Evolutionary conservation across 2,797 vertebrate species (phyloP).

Genomic region (Coranthus polyacanthus): DNA sequence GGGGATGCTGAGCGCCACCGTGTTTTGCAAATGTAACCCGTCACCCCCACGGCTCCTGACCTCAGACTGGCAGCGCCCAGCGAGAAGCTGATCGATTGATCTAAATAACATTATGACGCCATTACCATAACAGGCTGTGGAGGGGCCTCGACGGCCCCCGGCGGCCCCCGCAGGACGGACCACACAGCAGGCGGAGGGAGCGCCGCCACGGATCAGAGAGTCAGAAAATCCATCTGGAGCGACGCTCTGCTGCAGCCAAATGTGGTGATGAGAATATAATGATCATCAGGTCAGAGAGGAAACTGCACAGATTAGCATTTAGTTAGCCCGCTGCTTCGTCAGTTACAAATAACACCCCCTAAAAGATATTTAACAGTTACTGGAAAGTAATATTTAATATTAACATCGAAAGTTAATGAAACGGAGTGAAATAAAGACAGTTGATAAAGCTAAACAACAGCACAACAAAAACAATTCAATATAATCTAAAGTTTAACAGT

Average conservation of each 20-base stretch:
- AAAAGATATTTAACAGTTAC: too few relatives aligned
- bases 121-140: conserved; percentile 76
- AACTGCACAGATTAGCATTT: not conserved
- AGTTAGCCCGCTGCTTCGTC: too few relatives aligned
- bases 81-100: conserved; percentile 74
- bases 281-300: conserved; percentile 5
- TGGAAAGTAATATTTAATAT: too few relatives aligned
- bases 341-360: too few relatives aligned
- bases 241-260: conserved; percentile 16
- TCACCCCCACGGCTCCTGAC: conserved; percentile 76
- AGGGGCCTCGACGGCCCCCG: conserved; percentile 44
- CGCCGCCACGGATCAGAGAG: conserved; percentile 49
- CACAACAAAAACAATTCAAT: too few relatives aligned
- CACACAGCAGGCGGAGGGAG: conserved; percentile 42
- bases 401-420: too few relatives aligned
- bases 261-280: conserved; percentile 11
- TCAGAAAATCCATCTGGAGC: conserved; percentile 61
- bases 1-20: conserved; percentile 55
- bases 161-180: conserved; percentile 29
- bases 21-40: conserved; percentile 80
- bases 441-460: too few relatives aligned
- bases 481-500: too few relatives aligned
- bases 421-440: too few relatives aligned
- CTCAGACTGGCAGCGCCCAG: conserved; percentile 68
- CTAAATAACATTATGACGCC: conserved; percentile 84